phyloP scores from a whole-genome alignment of 2,888 invertebrate species.

The Leptinotarsa tumamoca region DNA sequence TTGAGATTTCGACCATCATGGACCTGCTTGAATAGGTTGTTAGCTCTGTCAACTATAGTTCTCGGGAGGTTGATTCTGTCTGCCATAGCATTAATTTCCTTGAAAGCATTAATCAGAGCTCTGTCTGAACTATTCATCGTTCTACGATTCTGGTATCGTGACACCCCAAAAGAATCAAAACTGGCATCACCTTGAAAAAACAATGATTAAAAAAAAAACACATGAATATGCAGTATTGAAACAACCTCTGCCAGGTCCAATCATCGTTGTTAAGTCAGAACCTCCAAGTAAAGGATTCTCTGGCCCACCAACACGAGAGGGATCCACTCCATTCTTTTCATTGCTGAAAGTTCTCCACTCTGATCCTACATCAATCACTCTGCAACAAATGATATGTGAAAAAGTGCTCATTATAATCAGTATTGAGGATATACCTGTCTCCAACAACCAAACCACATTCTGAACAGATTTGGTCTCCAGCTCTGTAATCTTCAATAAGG shows the following conservation, averaged over 20 bases:
- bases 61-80: slow-evolving; percentile 97
- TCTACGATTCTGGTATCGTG: slow-evolving; percentile 80
- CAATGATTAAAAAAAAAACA: neutral
- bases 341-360: slow-evolving; percentile 99
- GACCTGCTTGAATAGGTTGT: slow-evolving; percentile 97
- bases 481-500: slow-evolving; percentile 97
- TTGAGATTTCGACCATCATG: slow-evolving; percentile 96
- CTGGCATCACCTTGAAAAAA: slow-evolving; percentile 76
- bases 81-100: slow-evolving; percentile 98
- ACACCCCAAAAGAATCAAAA: slow-evolving; percentile 87
- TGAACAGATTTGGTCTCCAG: slow-evolving; percentile 98
- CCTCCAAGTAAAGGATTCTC: slow-evolving; percentile 97
- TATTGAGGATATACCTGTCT: slow-evolving; percentile 79
- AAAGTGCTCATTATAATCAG: neutral
- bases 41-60: slow-evolving; percentile 96
- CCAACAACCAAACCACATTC: slow-evolving; percentile 99
- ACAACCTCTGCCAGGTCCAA: slow-evolving; percentile 75
- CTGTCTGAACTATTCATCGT: slow-evolving; percentile 95
- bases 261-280: slow-evolving; percentile 96
- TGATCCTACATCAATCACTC: slow-evolving; percentile 99
- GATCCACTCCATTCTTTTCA: slow-evolving; percentile 96
- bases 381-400: slow-evolving; percentile 62
- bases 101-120: slow-evolving; percentile 94
- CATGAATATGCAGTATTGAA: neutral
- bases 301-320: slow-evolving; percentile 99